Percentiles rank a stretch among this genome's conserved stretches.
Conservation (phyloP, 1,140 invertebrate species). For the Zaprionus taronus region DNA sequence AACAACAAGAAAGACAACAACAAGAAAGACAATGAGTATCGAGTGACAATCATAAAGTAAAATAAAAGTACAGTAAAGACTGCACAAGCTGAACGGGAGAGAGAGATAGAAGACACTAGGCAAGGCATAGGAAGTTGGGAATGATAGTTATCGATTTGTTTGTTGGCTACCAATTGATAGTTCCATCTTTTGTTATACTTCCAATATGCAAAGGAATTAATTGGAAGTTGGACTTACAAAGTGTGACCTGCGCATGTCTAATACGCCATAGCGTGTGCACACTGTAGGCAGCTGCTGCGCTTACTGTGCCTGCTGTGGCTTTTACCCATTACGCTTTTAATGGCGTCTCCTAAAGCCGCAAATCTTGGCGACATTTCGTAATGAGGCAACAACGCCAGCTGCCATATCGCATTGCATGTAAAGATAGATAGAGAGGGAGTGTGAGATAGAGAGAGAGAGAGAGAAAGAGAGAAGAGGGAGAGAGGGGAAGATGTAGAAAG, state of each 20-base stretch:
- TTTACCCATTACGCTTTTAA: conserved; percentile 54
- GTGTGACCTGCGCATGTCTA: not conserved
- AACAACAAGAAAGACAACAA: conserved; percentile 10
- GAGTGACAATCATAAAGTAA: conserved; percentile 52
- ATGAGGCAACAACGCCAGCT: conserved; percentile 36
- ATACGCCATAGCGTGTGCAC: not conserved
- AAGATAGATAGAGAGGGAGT: not conserved
- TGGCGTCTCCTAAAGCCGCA: conserved; percentile 49
- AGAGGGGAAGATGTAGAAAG: not conserved
- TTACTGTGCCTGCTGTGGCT: conserved; percentile 20
- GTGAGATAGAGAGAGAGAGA: not conserved
- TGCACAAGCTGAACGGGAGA: not conserved
- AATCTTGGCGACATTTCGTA: conserved; percentile 59
- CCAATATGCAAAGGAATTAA: too few relatives aligned
- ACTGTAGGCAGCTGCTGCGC: conserved; percentile 4
- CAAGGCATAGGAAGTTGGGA: not conserved
- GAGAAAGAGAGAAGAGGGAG: too few relatives aligned
- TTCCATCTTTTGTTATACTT: not conserved
- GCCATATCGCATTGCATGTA: conserved; percentile 9
- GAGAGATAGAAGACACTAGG: not conserved
- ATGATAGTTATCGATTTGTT: not conserved
- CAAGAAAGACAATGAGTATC: conserved; percentile 34
- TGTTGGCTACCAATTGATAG: too few relatives aligned
- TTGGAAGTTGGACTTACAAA: not conserved
- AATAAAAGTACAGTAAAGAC: conserved; percentile 16